Evolutionary conservation across 2,888 invertebrate genomes (phyloP).

Genomic region (Melanophora roralis): DNA sequence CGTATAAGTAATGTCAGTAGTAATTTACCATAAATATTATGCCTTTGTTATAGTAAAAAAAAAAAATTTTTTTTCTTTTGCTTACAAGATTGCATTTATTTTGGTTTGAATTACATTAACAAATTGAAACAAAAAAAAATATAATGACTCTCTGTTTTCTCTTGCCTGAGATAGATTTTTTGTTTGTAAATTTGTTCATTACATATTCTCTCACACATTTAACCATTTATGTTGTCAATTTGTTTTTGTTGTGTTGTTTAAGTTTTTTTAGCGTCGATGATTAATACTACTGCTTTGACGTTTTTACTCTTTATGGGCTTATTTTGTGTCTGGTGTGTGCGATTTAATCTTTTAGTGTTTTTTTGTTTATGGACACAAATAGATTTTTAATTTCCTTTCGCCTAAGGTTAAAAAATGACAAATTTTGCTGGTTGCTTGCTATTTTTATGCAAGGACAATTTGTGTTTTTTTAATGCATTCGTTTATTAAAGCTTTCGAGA

Average conservation of each 20-base stretch:
- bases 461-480: background rate
- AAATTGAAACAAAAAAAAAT: slow-evolving; percentile 2
- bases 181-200: background rate
- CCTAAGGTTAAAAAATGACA: slow-evolving; percentile 71
- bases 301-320: slow-evolving; percentile 20
- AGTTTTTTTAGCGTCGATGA: slow-evolving; percentile 21
- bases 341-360: slow-evolving; percentile 68
- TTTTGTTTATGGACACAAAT: slow-evolving; percentile 74
- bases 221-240: background rate
- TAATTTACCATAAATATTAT: slow-evolving; percentile 31
- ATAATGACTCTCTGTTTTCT: background rate
- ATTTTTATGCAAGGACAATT: slow-evolving; percentile 1
- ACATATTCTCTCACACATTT: too few relatives aligned
- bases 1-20: slow-evolving; percentile 49
- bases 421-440: slow-evolving; percentile 51
- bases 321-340: slow-evolving; percentile 13
- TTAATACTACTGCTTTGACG: slow-evolving; percentile 43
- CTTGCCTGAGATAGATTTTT: too few relatives aligned
- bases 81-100: background rate
- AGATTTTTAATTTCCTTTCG: slow-evolving; percentile 76
- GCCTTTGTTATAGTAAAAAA: slow-evolving; percentile 18
- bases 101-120: slow-evolving; percentile 7
- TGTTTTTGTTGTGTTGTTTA: background rate
- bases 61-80: slow-evolving; percentile 14
- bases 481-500: background rate